Base-by-base conservation (phyloP, 2,888 invertebrate species). In the Drosophila crucigera region DNA sequence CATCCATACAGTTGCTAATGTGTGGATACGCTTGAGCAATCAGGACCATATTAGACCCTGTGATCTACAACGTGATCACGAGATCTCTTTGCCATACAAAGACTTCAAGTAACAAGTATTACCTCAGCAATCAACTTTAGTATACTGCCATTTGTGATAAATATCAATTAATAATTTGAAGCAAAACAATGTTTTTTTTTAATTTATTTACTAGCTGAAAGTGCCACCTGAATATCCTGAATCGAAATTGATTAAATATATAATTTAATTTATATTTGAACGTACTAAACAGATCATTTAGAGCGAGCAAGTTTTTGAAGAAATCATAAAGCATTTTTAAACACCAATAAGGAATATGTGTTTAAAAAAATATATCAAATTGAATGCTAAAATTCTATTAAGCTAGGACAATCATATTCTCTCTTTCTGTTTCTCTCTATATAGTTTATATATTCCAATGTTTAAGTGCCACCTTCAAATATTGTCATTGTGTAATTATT, bases 1-100 rank as follows among this genome's bases (percentile, higher is more conserved):
- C n/a, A 1, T 43, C 2, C 4, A n/a, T 22, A 10, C 65, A 96
- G 97, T 97, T 73, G 96, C 96, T 25, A 98, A 98, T 93, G 97
- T 97, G 93, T 98, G 98, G 97, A 95, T 98, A 60, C 97, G 97
- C 91, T 97, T 97, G 91, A 92, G 95, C 70, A 96, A 97, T 35
- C 97, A 98, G 93, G 97, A 97, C 91, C 96, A 96, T 84, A 92
- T 92, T 35, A 93, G 95, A 87, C 95, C 95, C 2, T 95, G 95
- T 82, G 81, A 74, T 16, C 78, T 92, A 9, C 47, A 82, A n/a
- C 78, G 74, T 7, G 89, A 92, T 63, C 83, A 91, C 58, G 86
- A 89, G 62, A 60, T 86, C 35, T 92, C 92, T 1, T 50, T 89
- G 47, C 66, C 52, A 4, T 92, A 80, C 49, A 81, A 71, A 61